Evolutionary conservation across 2,888 invertebrate species (phyloP), one percentile per base, ranked within the genome.

Genomic region (Piscicola geometra): DNA sequence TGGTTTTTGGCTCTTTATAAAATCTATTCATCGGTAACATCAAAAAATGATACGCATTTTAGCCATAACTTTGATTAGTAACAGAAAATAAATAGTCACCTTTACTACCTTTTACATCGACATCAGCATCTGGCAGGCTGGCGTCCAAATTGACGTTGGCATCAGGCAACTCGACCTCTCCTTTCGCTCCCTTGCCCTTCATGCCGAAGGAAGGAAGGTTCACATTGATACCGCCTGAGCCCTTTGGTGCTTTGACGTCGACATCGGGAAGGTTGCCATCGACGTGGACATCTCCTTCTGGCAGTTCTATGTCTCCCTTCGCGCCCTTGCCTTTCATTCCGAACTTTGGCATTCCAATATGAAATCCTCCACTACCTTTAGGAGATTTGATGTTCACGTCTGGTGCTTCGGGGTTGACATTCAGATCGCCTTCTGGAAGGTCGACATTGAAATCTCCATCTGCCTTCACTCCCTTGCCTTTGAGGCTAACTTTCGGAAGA

Each of bases 51-150:
- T n/a, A n/a, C n/a, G n/a, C n/a, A n/a, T n/a, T n/a, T n/a, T n/a
- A n/a, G n/a, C n/a, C n/a, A n/a, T n/a, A n/a, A n/a, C n/a, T n/a
- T n/a, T n/a, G n/a, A n/a, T n/a, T n/a, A n/a, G n/a, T n/a, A n/a
- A n/a, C n/a, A n/a, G n/a, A n/a, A n/a, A n/a, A n/a, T n/a, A n/a
- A n/a, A 35, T 41, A 41, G 3, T 25, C 35, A 18, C 70, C 71
- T 71, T 71, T 50, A 0, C 41, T 71, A n/a, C 35, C 68, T 36
- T 47, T 71, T n/a, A 41, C 71, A 71, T 75, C 68, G 41, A 32
- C n/a, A 35, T 75, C 68, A 25, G 75, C 75, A 30, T 75, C 75
- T 68, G 75, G 75, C 35, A 75, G 68, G 18, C 67, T 52, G 47
- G 67, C 75, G 25, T 75, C 60, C 1, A 75, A 12, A 28, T 68